Evolutionary conservation across 2,888 invertebrate genomes (phyloP), one percentile per base, ranked within the genome.

Genomic region (Pyrrhosoma nymphula): DNA sequence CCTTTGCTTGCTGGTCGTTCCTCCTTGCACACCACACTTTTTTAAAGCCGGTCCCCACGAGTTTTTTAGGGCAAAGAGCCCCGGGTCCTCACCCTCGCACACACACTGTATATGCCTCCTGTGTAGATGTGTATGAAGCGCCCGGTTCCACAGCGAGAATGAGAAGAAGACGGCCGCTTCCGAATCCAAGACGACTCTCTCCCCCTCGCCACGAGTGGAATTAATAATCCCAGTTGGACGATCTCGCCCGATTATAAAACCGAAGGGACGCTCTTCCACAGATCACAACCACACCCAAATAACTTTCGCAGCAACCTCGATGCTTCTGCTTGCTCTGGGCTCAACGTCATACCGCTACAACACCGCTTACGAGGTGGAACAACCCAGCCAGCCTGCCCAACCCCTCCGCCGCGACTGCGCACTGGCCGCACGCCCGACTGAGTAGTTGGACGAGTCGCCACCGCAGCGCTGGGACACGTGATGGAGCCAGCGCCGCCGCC

Each of bases 341-440:
- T 91, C 63, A 35, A 63, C 93, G 93, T 93, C 93, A 93, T 93
- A 35, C 69, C 93, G 93, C 93, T 69, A 93, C 93, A 69, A 93
- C 63, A 47, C 69, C 93, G 69, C 93, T 56, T 26, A 63, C 91
- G 60, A 20, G 20, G 60, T 63, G 63, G 39, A 60, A 18, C 39
- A 39, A 10, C 30, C 47, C 93, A 35, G 16, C 35, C 55, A 88
- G 23, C 88, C 39, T 26, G 88, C 69, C 91, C 60, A 75, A 69
- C 63, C 63, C 91, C 91, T 91, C 14, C 55, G 93, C 69, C 93
- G 93, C 93, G 93, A 93, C 93, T 93, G 93, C 93, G 93, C 93
- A 93, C 16, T 93, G 93, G 75, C 69, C 4, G 12, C n/a, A 26
- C 0, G 16, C 47, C 55, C 39, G 93, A 93, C 93, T 93, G 93